Base-by-base conservation (phyloP, 2,113 vertebrate genomes). In the Ceratotherium simum region DNA sequence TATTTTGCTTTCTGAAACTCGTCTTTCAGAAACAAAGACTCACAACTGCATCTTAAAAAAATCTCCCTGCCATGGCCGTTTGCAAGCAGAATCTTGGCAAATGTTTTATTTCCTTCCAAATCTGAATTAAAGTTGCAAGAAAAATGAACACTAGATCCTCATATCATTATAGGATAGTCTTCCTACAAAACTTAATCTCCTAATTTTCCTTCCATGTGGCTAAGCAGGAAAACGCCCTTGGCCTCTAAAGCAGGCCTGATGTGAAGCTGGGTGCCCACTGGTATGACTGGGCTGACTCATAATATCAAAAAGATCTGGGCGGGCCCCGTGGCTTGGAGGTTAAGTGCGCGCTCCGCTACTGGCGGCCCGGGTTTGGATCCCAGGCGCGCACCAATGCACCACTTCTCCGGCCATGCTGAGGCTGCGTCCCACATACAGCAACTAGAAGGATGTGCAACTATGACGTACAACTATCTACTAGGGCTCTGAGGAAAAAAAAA, bases 11-110 rank as follows among this genome's bases (percentile, higher is more conserved):
- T 29, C 60, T 33, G 48, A 89, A 81, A 64, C 16, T 58, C 69
- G 21, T 91, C 29, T 90, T 93, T 90, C 33, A 81, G 75, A 75
- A 69, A 72, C 54, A 69, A 69, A 75, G 20, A 90, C 39, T 83
- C 73, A 83, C 17, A 80, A 18, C 0, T 70, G 39, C 21, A 36
- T 73, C 69, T 70, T 16, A 3, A 42, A 95, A 92, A 91, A 73
- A 46, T 60, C 25, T 65, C 36, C 51, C 27, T 62, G 29, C 42
- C 73, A 6, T 39, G 48, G 31, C 12, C 65, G 87, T 83, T 58
- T 97, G 60, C 65, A 96, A 94, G 84, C 3, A 95, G 65, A 72
- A 75, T 83, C 42, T 80, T 80, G 54, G 33, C 85, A 83, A 46
- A 46, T 58, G 70, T 72, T 91, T 84, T 92, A 78, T 67, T 92